phyloP scores from a whole-genome alignment of 2,888 invertebrate species.

The Vanessa cardui region DNA sequence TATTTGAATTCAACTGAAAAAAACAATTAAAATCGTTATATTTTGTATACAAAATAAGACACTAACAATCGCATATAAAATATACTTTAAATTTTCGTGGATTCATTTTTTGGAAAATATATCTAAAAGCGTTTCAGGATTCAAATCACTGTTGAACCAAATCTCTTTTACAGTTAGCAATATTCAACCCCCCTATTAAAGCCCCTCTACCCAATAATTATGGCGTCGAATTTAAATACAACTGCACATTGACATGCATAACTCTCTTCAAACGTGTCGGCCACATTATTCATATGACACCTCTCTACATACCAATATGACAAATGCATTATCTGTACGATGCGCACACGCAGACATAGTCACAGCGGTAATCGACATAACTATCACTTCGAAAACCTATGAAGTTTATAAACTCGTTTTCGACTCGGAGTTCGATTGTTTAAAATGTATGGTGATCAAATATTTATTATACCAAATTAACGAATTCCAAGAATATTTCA shows the following conservation, averaged over 20 bases:
- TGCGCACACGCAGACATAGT: slow-evolving; percentile 21
- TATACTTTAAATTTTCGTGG: neutral
- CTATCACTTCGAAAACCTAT: slow-evolving; percentile 5
- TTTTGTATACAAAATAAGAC: neutral
- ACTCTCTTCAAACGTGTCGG: slow-evolving; percentile 55
- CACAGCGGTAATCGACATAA: slow-evolving; percentile 16
- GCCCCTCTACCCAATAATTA: slow-evolving; percentile 35
- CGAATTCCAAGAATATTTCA: slow-evolving; percentile 7
- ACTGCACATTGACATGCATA: slow-evolving; percentile 61
- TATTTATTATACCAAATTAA: neutral
- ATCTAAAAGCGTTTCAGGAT: neutral
- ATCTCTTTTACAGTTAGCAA: slow-evolving; percentile 25
- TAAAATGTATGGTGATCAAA: slow-evolving; percentile 2
- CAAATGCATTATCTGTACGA: slow-evolving; percentile 38
- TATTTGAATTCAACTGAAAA: slow-evolving; percentile 12
- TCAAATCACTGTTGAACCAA: slow-evolving; percentile 9
- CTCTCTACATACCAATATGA: slow-evolving; percentile 55
- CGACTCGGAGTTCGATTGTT: neutral
- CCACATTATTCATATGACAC: slow-evolving; percentile 59
- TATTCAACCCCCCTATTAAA: slow-evolving; percentile 32
- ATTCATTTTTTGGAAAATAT: neutral
- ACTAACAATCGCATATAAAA: neutral
- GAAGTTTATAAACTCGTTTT: neutral
- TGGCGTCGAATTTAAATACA: slow-evolving; percentile 42
- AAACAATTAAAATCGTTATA: neutral